These are phyloP conservation scores for Fundulus diaphanus DNA, from an alignment of 2,797 vertebrate species.

Conservation along the genomic window DNA sequence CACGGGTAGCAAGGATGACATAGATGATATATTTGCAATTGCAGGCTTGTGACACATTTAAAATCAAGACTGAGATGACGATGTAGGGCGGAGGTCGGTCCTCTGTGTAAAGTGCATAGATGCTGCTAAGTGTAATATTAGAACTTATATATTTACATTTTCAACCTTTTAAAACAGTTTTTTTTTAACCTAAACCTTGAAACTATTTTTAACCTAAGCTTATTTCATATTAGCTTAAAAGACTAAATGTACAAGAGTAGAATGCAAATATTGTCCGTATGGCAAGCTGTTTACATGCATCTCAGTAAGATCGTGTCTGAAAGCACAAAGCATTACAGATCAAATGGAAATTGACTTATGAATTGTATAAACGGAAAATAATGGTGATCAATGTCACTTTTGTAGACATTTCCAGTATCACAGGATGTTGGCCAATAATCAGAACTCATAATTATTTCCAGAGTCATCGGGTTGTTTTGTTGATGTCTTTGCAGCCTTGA, in stretches of 20 bases:
- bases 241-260: neutral
- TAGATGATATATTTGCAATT: conserved; percentile 81
- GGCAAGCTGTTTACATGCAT: too few relatives aligned
- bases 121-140: neutral
- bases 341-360: neutral
- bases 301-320: neutral
- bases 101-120: neutral
- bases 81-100: neutral
- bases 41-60: conserved; percentile 62
- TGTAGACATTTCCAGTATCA: neutral
- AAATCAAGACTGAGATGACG: neutral
- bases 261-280: neutral
- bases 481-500: neutral
- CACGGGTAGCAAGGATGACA: conserved; percentile 56
- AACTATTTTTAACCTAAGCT: neutral
- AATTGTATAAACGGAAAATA: neutral
- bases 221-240: neutral
- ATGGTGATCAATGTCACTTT: neutral
- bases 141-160: neutral
- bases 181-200: neutral
- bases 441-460: neutral
- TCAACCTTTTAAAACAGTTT: too few relatives aligned
- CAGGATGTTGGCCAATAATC: neutral
- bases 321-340: neutral
- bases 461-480: neutral